Conservation (phyloP, 2,797 vertebrate species). For the Liasis olivaceus region DNA sequence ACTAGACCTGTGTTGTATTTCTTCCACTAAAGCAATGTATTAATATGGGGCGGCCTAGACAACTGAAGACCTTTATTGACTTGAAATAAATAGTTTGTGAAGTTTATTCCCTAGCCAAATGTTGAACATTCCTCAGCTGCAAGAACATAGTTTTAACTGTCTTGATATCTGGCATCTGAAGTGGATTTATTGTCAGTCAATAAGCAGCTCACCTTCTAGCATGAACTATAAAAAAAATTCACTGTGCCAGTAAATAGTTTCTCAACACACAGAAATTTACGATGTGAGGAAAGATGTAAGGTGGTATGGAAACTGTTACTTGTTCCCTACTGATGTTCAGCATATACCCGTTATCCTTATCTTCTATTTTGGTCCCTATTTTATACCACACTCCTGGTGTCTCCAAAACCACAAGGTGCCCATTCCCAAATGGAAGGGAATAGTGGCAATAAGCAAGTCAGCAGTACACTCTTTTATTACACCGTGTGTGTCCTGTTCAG, state of each 20-base stretch:
- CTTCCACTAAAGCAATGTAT: constrained; percentile 18
- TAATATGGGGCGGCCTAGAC: constrained; percentile 21
- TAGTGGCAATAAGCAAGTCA: neutral
- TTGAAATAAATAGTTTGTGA: constrained; percentile 42
- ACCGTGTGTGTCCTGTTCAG: neutral
- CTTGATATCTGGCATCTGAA: neutral
- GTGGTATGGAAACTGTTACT: neutral
- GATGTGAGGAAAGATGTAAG: neutral
- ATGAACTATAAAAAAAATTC: neutral
- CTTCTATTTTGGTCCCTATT: neutral
- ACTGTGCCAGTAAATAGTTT: constrained; percentile 9
- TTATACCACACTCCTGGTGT: neutral
- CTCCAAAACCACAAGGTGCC: neutral
- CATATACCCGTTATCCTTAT: neutral
- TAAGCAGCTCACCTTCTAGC: neutral
- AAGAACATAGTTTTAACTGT: neutral
- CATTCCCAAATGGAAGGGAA: neutral
- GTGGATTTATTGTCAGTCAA: neutral
- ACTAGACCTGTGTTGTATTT: constrained; percentile 21
- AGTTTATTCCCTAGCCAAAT: constrained; percentile 45
- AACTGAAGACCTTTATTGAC: constrained; percentile 40
- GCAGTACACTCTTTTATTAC: neutral
- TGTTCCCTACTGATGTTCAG: neutral
- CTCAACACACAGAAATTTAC: constrained; percentile 1
- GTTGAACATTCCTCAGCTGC: neutral